A percentile compares a stretch with the other conserved stretches of the same genome.
phyloP scores from a whole-genome alignment of 2,888 invertebrate genomes.

The Ophion slaviceki region DNA sequence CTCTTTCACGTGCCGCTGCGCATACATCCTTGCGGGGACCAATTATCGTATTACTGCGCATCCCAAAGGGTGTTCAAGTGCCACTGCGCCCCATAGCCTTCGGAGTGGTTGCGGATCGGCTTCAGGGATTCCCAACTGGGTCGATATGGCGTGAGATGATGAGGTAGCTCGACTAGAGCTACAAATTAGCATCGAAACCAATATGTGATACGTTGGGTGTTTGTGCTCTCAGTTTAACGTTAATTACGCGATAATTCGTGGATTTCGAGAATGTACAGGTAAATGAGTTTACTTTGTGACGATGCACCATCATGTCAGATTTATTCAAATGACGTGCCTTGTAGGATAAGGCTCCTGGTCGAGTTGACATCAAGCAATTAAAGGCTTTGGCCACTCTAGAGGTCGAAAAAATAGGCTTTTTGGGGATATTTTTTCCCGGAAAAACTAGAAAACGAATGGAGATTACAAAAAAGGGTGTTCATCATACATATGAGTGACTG shows the following conservation, averaged over 20 bases:
- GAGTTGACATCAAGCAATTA: too few relatives aligned
- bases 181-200: slow-evolving; percentile 60
- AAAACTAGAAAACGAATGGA: too few relatives aligned
- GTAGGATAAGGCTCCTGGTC: too few relatives aligned
- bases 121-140: slow-evolving; percentile 28
- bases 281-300: too few relatives aligned
- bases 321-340: too few relatives aligned
- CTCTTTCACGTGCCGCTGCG: slow-evolving; percentile 66
- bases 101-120: slow-evolving; percentile 38
- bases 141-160: slow-evolving; percentile 13
- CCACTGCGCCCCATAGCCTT: slow-evolving; percentile 18
- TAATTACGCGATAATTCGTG: neutral
- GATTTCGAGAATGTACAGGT: neutral
- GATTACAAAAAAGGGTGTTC: too few relatives aligned
- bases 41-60: slow-evolving; percentile 69
- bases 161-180: slow-evolving; percentile 42
- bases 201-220: slow-evolving; percentile 20
- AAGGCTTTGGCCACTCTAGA: too few relatives aligned
- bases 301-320: too few relatives aligned
- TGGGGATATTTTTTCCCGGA: too few relatives aligned
- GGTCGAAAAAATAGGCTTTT: too few relatives aligned
- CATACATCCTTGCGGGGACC: slow-evolving; percentile 63
- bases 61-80: slow-evolving; percentile 55
- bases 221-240: neutral
- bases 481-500: too few relatives aligned